phyloP scores from a whole-genome alignment of 2,113 vertebrate species.

The Neopipo cinnamomea region DNA sequence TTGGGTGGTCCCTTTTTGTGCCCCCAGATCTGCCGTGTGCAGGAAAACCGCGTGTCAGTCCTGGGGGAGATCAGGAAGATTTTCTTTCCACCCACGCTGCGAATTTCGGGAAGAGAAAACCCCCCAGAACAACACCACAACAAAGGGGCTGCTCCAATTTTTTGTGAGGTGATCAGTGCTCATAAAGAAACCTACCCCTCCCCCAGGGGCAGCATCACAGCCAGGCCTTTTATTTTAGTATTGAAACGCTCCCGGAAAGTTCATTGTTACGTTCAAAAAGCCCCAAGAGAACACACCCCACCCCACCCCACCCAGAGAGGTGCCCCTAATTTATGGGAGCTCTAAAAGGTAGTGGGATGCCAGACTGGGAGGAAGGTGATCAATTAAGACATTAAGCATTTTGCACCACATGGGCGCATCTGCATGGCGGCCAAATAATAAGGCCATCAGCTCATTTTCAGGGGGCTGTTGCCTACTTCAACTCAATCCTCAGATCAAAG shows the following conservation, averaged over 20 bases:
- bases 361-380: conserved; percentile 85
- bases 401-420: conserved; percentile 89
- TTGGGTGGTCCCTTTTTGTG: conserved; percentile 12
- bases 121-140: too few relatives aligned
- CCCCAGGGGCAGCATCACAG: neutral
- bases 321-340: neutral
- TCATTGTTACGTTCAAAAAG: neutral
- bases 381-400: conserved; percentile 99
- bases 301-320: neutral
- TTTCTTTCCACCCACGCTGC: neutral
- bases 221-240: neutral
- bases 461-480: conserved; percentile 84
- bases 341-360: conserved; percentile 58
- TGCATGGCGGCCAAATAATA: conserved; percentile 90
- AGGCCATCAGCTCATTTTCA: conserved; percentile 99
- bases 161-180: neutral
- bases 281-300: fast-evolving
- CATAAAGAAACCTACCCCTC: neutral
- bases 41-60: conserved; percentile 39
- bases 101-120: neutral
- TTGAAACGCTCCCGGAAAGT: neutral
- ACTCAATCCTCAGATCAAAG: conserved; percentile 93
- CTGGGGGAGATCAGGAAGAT: conserved; percentile 39
- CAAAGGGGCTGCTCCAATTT: neutral
- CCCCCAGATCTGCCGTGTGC: neutral